Evolutionary conservation across 2,797 vertebrate genomes (phyloP).

Genomic region (Harpagifer antarcticus): DNA sequence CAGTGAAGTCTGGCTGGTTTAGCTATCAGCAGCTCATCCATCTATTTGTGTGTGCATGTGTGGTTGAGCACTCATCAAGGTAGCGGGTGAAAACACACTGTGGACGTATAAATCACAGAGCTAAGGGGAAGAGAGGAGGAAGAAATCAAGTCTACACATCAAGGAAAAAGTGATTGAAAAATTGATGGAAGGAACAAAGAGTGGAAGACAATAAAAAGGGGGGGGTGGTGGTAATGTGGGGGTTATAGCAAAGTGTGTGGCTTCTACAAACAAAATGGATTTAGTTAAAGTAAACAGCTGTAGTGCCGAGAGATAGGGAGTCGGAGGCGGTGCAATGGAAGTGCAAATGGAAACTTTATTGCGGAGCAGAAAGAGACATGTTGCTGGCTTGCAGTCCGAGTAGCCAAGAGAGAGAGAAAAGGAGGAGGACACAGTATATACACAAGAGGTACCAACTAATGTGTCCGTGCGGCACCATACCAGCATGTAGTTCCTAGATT

Average conservation of each 20-base stretch:
- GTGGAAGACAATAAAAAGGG: slow-evolving; percentile 9
- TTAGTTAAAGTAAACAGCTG: background rate
- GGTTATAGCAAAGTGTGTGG: background rate
- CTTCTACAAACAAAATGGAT: slow-evolving; percentile 15
- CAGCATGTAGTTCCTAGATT: too few species aligned
- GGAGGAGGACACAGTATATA: too few species aligned
- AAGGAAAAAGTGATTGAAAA: slow-evolving; percentile 29
- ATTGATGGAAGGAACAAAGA: slow-evolving; percentile 7
- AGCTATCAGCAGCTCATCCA: slow-evolving; percentile 65
- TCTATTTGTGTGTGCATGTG: slow-evolving; percentile 53
- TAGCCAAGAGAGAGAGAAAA: too few species aligned
- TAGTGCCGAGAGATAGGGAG: too few species aligned
- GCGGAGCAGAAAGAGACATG: too few species aligned
- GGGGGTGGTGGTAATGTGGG: background rate
- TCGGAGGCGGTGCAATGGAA: too few species aligned
- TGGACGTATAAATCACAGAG: slow-evolving; percentile 52
- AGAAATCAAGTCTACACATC: slow-evolving; percentile 19
- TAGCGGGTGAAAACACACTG: slow-evolving; percentile 33
- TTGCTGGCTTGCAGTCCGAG: too few species aligned
- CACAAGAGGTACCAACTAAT: too few species aligned
- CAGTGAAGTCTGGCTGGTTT: slow-evolving; percentile 72
- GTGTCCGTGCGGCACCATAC: too few species aligned
- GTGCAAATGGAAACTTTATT: too few species aligned
- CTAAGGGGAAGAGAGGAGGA: slow-evolving; percentile 18
- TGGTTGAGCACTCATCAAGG: slow-evolving; percentile 50